Base-by-base conservation (phyloP, 2,888 invertebrate genomes). In the Trachelus tabidus region DNA sequence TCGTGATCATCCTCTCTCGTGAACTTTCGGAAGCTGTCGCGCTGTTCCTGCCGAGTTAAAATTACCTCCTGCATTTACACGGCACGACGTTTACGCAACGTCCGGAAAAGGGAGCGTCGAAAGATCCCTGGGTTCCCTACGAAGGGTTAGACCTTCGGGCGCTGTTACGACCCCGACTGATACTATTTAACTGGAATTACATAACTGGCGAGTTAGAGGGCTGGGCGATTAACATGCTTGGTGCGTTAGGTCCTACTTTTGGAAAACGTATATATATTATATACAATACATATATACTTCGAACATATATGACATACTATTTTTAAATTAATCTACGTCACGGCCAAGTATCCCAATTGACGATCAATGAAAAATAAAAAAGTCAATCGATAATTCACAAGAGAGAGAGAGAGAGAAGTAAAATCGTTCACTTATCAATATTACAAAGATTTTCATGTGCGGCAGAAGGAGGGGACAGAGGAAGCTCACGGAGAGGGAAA, bases 391-490 rank as follows among this genome's bases (percentile, higher is more conserved):
- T 56, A 15, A 23, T 56, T 23, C 56, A 56, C 56, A 0, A 56
- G 6, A 56, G 23, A 56, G 23, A 40, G 23, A 40, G 40, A 40
- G 15, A 56, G 6, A 56, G 23, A 23, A 23, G 23, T 56, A 9
- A 23, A 56, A 23, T 23, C 56, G 15, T 2, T 56, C 9, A 2
- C 23, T 40, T 23, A 2, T 40, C 1, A 56, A 56, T 23, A 9
- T 56, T 9, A 23, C 9, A 56, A 56, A 23, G 56, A 56, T 56
- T 56, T 56, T 15, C 40, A 40, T 11, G 69, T 31, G 31, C 35
- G 31, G 40, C 33, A 69, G 74, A 34, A 69, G 80, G 69, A 35
- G 68, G 76, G 73, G 73, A 75, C 31, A 15, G 75, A 73, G 33
- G 75, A 75, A 15, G 33, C 56, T 9, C 23, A 9, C 9, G 23